Conservation (phyloP, 2,888 invertebrate genomes). For the Eueremaeus valkanovi region DNA sequence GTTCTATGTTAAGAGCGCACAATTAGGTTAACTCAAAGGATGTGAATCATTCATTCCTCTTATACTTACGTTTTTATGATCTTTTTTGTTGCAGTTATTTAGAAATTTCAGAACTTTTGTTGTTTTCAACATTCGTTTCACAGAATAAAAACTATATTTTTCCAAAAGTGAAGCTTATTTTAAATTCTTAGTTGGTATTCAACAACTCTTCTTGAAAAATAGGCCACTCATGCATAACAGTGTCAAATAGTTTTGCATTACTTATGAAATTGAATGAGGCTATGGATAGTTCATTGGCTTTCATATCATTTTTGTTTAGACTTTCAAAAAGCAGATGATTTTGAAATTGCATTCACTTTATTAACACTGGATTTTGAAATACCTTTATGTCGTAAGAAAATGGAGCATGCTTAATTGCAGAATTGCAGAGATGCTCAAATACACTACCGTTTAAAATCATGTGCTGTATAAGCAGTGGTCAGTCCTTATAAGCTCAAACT, state of each 20-base stretch:
- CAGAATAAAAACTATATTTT: neutral
- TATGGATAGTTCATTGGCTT: neutral
- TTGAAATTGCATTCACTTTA: no score
- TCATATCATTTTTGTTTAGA: no score
- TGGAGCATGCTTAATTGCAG: no score
- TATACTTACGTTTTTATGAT: neutral
- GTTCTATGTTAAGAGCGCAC: neutral
- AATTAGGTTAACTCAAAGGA: neutral
- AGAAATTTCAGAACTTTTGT: neutral
- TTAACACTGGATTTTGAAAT: no score
- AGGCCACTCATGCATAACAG: conserved; percentile 14
- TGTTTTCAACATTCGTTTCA: neutral
- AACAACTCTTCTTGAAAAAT: neutral
- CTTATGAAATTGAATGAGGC: neutral
- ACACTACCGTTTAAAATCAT: no score
- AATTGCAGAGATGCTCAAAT: no score
- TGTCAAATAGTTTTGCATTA: neutral
- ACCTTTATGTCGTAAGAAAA: no score
- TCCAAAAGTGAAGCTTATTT: neutral
- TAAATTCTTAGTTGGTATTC: neutral
- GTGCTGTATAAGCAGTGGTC: no score
- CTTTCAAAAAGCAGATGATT: neutral
- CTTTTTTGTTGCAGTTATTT: neutral
- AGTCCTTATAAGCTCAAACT: no score
- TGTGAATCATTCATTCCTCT: neutral